Base-by-base conservation (phyloP, 2,888 invertebrate species). In the Acheta domesticus region DNA sequence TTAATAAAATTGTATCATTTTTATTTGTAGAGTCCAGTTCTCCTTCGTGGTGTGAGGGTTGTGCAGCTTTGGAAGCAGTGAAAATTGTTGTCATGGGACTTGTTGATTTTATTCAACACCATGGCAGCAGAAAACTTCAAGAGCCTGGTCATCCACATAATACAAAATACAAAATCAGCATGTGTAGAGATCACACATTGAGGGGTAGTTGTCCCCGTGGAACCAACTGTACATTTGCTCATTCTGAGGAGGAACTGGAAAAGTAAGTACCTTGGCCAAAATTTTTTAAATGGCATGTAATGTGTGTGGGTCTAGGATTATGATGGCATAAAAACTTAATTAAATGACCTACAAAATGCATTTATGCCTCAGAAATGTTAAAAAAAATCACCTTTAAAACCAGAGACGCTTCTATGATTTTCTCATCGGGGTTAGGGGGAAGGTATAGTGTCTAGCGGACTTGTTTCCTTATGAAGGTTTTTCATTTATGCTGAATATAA, bases 241-340 rank as follows among this genome's bases (percentile, higher is more conserved):
- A 98, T 86, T 94, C 95, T 0, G 94, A 94, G 83, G 94, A 96
- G 82, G 98, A 98, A 86, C 88, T 97, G 74, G 96, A 97, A 84
- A 93, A 94, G 92, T 93, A 80, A 79, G 81, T 75, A 50, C 20
- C 49, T 36, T 36, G 36, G 1, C 36, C 3, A 12, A 21, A 8
- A 21, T 77, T 50, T 12, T n/a, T 77, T n/a, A 49, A 16, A 48
- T 36, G 5, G 36, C 36, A 36, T 36, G 5, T 36, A 36, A 36
- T 36, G 36, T 36, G 36, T 36, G 36, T 36, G 1, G 36, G 36
- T 36, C 36, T 36, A 8, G 0, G 36, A 36, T 5, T 23, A 8
- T 36, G 36, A 36, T 36, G 8, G 36, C 36, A 5, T 36, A 36
- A 36, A 36, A 36, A 36, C 36, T 36, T 36, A 5, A 36, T 36